Evolutionary conservation across 2,797 vertebrate genomes (phyloP).

Genomic region (Psittacula echo): DNA sequence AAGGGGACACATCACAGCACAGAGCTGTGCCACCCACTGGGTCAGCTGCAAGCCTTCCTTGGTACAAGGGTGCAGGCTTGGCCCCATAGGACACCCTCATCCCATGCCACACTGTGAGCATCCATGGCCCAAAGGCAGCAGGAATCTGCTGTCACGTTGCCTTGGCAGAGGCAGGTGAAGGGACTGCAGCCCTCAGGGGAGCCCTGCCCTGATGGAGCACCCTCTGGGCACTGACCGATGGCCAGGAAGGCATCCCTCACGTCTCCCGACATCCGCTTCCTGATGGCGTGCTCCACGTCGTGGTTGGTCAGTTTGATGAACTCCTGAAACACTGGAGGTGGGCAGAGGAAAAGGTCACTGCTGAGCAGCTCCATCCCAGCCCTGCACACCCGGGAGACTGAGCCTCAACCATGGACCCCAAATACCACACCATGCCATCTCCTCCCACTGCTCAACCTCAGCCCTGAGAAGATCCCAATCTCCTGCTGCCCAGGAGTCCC

Average conservation of each 20-base stretch:
- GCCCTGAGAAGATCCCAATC: too few relatives aligned
- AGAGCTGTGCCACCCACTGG: neutral
- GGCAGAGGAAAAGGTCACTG: neutral
- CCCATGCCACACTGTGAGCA: rapidly evolving
- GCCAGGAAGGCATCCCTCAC: constrained; percentile 89
- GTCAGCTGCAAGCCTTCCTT: neutral
- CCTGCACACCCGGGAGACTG: neutral
- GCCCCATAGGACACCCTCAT: neutral
- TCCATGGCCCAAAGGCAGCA: neutral
- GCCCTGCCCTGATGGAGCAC: neutral
- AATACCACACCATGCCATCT: neutral
- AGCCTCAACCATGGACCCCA: neutral
- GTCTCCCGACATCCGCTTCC: constrained; percentile 95
- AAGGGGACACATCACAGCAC: neutral
- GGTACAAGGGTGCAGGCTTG: neutral
- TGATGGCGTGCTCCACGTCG: constrained; percentile 94
- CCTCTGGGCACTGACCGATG: constrained; percentile 83
- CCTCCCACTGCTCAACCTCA: neutral
- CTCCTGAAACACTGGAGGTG: constrained; percentile 91
- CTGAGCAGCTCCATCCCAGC: neutral
- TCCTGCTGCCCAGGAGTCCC: neutral
- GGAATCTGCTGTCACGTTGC: neutral
- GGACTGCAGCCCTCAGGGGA: neutral
- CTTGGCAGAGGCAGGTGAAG: neutral
- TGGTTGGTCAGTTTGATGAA: constrained; percentile 93